Evolutionary conservation across 23 tunicate genomes (phyloP).

Genomic region (Oikopleura albicans): DNA sequence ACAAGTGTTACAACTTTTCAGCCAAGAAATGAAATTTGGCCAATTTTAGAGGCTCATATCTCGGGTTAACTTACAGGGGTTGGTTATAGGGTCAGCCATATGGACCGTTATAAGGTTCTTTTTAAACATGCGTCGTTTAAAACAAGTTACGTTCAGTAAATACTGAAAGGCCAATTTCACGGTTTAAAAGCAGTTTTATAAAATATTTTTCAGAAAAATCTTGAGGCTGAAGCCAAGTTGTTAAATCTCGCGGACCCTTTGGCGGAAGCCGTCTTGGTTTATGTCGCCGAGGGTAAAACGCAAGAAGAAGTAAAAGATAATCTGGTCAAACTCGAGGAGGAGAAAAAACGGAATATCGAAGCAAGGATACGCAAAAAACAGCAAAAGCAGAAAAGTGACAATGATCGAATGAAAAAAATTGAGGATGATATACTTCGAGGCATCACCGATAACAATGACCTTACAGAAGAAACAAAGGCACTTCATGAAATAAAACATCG

Average conservation of each 20-base stretch:
- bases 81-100: too few relatives aligned
- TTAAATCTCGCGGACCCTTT: neutral
- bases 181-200: too few relatives aligned
- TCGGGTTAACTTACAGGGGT: too few relatives aligned
- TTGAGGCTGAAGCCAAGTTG: neutral
- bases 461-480: slow-evolving; percentile 1
- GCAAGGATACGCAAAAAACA: neutral
- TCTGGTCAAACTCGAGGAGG: neutral
- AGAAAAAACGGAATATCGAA: neutral
- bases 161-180: too few relatives aligned
- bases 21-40: too few relatives aligned
- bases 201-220: neutral
- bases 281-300: slow-evolving; percentile 3
- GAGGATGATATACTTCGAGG: neutral
- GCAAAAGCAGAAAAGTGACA: neutral
- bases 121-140: too few relatives aligned
- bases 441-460: neutral
- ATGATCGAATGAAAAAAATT: neutral
- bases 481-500: neutral
- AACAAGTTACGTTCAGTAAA: too few relatives aligned
- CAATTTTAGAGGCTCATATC: too few relatives aligned
- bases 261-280: neutral
- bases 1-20: too few relatives aligned
- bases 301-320: neutral
- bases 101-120: too few relatives aligned